A percentile compares a stretch with the other conserved stretches of the same genome.
Conservation (phyloP, 1,140 invertebrate species). For the Caenorhabditis tropicalis region DNA sequence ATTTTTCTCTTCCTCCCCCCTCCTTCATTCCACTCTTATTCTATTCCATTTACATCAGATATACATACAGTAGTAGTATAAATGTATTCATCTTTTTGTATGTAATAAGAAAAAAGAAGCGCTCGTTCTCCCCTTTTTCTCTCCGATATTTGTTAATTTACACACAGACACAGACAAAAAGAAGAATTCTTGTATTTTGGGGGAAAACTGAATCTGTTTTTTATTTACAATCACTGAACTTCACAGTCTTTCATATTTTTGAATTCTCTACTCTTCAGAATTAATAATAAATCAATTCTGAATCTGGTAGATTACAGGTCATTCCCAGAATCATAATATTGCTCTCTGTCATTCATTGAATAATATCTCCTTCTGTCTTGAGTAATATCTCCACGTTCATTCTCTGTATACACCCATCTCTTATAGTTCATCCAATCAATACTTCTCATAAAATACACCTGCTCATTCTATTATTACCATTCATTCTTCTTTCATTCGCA, state of each 20-base stretch:
- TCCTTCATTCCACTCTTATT: not conserved
- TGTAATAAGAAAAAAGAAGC: constrained; percentile 19
- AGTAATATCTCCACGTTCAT: too few relatives aligned
- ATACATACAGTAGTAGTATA: constrained; percentile 35
- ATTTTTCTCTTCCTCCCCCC: constrained; percentile 8
- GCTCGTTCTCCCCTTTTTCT: not conserved
- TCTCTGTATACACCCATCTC: too few relatives aligned
- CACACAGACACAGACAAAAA: not conserved
- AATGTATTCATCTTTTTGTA: constrained; percentile 43
- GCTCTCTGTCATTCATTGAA: too few relatives aligned
- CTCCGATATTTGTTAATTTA: constrained; percentile 44
- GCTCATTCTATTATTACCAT: not conserved
- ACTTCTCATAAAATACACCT: not conserved
- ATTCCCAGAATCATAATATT: too few relatives aligned
- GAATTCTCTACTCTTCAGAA: too few relatives aligned
- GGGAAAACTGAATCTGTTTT: not conserved
- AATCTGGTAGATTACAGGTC: too few relatives aligned
- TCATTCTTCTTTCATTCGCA: too few relatives aligned
- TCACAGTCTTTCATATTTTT: too few relatives aligned
- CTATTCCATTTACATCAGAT: constrained; percentile 44
- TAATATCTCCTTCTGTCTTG: too few relatives aligned
- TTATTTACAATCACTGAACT: not conserved
- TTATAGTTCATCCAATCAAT: too few relatives aligned
- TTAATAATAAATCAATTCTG: too few relatives aligned
- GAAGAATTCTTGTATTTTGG: constrained; percentile 27